Evolutionary conservation across 2,113 vertebrate species (phyloP).

Genomic region (Theropithecus gelada): DNA sequence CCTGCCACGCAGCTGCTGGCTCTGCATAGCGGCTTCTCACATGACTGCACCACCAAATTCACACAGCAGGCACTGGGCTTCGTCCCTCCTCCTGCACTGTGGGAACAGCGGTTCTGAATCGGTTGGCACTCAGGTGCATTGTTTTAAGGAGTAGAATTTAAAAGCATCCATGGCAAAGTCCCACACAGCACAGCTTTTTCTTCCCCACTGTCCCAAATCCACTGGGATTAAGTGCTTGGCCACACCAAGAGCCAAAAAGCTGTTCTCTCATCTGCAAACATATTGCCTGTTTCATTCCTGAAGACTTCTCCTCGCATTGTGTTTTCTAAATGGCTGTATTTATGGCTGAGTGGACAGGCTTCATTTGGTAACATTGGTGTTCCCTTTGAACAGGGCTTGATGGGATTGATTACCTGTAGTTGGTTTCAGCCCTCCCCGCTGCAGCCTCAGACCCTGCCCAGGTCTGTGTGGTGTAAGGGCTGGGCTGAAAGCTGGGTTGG

Average conservation of each 20-base stretch:
- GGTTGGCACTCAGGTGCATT: background rate
- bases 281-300: background rate
- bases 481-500: background rate
- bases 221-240: fast-evolving
- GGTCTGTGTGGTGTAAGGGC: background rate
- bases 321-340: background rate
- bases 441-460: background rate
- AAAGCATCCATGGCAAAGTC: background rate
- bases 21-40: fast-evolving
- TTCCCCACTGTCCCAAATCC: background rate
- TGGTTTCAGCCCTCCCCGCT: background rate
- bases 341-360: background rate
- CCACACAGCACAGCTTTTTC: background rate
- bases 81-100: too few relatives aligned
- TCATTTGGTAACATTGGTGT: background rate
- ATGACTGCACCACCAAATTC: too few relatives aligned
- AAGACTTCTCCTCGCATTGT: background rate
- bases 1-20: background rate
- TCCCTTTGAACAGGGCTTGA: background rate
- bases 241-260: background rate
- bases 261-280: background rate
- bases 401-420: background rate
- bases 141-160: background rate
- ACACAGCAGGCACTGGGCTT: too few relatives aligned
- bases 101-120: too few relatives aligned